A percentile compares a stretch with the other conserved stretches of the same genome.
Conservation (phyloP, 2,888 invertebrate genomes). For the Thalpophila matura region DNA sequence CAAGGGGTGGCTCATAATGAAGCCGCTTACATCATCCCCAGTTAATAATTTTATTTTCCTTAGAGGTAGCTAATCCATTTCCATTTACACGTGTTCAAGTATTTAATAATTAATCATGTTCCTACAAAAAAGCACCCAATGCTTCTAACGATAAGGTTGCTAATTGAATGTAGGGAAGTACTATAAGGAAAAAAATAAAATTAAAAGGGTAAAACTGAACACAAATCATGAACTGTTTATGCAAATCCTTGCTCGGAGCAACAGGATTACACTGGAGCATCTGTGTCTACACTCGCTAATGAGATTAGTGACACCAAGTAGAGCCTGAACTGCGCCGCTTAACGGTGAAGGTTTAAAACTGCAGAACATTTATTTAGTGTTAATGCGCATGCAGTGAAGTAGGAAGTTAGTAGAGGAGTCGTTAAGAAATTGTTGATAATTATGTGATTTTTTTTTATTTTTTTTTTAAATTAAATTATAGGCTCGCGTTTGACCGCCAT, state of each 20-base stretch:
- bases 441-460: background rate
- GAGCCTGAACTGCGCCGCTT: slow-evolving; percentile 65
- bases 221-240: slow-evolving; percentile 80
- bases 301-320: slow-evolving; percentile 80
- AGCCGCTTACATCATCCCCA: slow-evolving; percentile 56
- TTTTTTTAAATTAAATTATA: too few relatives aligned
- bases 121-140: slow-evolving; percentile 17
- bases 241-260: slow-evolving; percentile 76
- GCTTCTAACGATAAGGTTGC: slow-evolving; percentile 21
- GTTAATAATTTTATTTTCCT: slow-evolving; percentile 64
- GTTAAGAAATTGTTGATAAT: background rate
- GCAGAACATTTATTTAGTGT: slow-evolving; percentile 57
- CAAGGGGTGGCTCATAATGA: slow-evolving; percentile 54
- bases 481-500: too few relatives aligned
- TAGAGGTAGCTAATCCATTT: slow-evolving; percentile 62
- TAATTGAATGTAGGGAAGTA: slow-evolving; percentile 21
- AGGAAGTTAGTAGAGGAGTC: background rate
- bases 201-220: slow-evolving; percentile 68
- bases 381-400: slow-evolving; percentile 6
- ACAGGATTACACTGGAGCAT: slow-evolving; percentile 80
- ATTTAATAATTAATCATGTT: slow-evolving; percentile 26
- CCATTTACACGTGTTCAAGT: slow-evolving; percentile 63
- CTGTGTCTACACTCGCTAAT: slow-evolving; percentile 83
- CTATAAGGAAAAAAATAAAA: slow-evolving; percentile 55
- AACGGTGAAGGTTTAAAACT: slow-evolving; percentile 66